Evolutionary conservation across 2,797 vertebrate genomes (phyloP).

Genomic region (Rhynchotus rufescens): DNA sequence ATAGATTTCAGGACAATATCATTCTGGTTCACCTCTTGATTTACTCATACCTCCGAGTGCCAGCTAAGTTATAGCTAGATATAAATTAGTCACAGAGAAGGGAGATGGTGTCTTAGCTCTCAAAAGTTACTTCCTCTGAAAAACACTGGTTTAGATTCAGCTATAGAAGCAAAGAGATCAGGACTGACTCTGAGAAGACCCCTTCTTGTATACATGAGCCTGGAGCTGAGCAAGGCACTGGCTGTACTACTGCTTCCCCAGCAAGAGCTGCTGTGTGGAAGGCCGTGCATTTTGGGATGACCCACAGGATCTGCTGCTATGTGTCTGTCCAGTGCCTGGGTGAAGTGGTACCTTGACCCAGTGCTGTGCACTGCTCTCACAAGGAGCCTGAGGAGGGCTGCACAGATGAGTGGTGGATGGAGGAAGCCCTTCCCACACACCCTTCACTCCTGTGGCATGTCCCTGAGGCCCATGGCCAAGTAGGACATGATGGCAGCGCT

Average conservation of each 20-base stretch:
- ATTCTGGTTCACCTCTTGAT: background rate
- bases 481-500: too few species aligned
- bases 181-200: background rate
- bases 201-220: background rate
- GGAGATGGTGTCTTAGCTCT: background rate
- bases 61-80: background rate
- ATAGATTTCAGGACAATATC: background rate
- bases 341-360: background rate
- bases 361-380: background rate
- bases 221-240: background rate
- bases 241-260: too few species aligned
- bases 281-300: background rate
- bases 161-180: fast-evolving
- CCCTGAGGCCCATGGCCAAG: background rate
- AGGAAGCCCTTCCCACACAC: background rate
- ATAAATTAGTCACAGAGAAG: background rate
- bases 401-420: background rate
- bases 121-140: background rate
- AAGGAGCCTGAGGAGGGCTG: conserved; percentile 27
- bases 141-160: background rate
- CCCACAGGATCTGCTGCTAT: too few species aligned
- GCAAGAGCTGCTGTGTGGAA: too few species aligned
- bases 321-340: background rate
- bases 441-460: background rate
- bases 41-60: background rate